Percentiles rank a stretch among this genome's conserved stretches.
phyloP scores from a whole-genome alignment of 2,113 vertebrate genomes.

The Oncorhynchus mykiss region DNA sequence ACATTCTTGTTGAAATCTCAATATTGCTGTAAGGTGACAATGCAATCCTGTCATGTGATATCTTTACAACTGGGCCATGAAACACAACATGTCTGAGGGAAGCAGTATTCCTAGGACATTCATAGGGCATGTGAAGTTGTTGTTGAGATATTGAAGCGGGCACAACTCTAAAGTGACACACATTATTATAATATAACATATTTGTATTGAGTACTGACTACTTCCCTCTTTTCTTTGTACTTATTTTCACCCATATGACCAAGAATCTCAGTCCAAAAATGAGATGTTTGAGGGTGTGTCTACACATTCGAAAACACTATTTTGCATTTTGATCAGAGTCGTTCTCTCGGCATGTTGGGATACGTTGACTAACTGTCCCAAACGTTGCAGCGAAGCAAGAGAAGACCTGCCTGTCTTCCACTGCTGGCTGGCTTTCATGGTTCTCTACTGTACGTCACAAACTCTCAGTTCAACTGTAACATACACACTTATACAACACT shows the following conservation, averaged over 20 bases:
- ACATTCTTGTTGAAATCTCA: background rate
- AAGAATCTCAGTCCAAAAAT: background rate
- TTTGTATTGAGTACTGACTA: too few species aligned
- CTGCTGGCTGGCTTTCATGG: slow-evolving; percentile 3
- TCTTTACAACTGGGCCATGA: background rate
- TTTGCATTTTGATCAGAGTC: slow-evolving; percentile 46
- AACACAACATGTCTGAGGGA: too few species aligned
- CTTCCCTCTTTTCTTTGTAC: too few species aligned
- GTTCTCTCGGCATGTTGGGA: slow-evolving; percentile 69
- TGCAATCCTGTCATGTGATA: background rate
- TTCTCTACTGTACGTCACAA: background rate
- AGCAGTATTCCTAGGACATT: too few species aligned
- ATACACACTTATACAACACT: too few species aligned
- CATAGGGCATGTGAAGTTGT: too few species aligned
- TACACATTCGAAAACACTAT: background rate
- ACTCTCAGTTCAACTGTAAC: background rate
- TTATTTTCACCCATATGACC: too few species aligned
- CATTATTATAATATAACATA: too few species aligned
- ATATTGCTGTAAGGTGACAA: background rate
- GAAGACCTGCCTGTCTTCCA: slow-evolving; percentile 65
- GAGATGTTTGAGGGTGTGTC: background rate
- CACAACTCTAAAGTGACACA: too few species aligned
- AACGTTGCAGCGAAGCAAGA: slow-evolving; percentile 69
- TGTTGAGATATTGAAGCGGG: too few species aligned
- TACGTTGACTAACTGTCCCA: slow-evolving; percentile 61